phyloP scores from a whole-genome alignment of 2,797 vertebrate species.

The Buceros bicornis region DNA sequence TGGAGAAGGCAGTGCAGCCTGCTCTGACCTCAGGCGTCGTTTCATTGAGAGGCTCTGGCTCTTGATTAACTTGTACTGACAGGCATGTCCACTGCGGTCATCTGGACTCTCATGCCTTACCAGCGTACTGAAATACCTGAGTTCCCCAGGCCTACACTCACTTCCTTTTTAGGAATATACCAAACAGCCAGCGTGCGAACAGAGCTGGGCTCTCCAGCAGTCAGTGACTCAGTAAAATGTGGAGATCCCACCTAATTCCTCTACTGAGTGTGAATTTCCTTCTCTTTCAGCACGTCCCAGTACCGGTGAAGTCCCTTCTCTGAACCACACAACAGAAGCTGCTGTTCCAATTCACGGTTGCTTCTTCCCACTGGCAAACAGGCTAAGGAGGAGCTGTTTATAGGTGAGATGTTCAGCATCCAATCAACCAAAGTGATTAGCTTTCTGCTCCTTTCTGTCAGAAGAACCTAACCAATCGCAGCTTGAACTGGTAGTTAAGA shows the following conservation, averaged over 20 bases:
- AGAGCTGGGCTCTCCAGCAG: neutral
- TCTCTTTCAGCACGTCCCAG: neutral
- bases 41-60: neutral
- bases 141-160: neutral
- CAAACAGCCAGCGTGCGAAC: neutral
- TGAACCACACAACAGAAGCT: neutral
- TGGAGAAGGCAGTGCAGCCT: neutral
- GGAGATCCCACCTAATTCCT: neutral
- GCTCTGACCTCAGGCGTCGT: neutral
- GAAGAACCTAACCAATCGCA: neutral
- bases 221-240: neutral
- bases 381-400: neutral
- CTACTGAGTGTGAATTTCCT: neutral
- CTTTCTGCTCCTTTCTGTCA: neutral
- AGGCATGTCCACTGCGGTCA: neutral
- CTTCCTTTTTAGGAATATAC: neutral
- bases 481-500: neutral
- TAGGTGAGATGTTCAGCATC: slow-evolving; percentile 37
- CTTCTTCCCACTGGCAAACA: neutral
- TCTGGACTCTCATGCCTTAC: neutral
- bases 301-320: neutral
- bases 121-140: neutral
- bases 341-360: neutral
- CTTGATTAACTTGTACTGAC: neutral
- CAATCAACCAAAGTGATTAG: neutral